Conservation (phyloP, 2,888 invertebrate species). For the Drosophila glabriapex region DNA sequence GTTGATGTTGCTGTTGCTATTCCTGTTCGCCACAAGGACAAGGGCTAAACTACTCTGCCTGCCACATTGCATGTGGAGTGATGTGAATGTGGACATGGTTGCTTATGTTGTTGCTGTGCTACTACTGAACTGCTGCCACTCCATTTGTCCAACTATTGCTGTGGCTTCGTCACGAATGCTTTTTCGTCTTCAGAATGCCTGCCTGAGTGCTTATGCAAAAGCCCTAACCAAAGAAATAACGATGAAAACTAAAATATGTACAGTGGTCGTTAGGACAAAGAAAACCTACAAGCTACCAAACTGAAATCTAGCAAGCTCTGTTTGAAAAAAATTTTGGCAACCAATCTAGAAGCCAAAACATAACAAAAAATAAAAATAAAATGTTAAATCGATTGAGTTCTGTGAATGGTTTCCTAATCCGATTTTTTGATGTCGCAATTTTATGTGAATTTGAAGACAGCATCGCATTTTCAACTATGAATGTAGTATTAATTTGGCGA, state of each 20-base stretch:
- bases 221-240: conserved; percentile 15
- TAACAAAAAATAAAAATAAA: not conserved
- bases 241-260: conserved; percentile 6
- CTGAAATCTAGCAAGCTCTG: no score
- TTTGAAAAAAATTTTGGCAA: not conserved
- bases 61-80: conserved; percentile 2
- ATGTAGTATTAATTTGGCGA: no score
- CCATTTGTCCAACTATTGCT: conserved; percentile 57
- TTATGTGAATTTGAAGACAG: not conserved
- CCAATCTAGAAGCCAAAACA: not conserved
- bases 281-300: not conserved
- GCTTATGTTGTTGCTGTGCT: conserved; percentile 4
- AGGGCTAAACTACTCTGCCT: conserved; percentile 7
- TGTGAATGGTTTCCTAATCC: no score
- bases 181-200: conserved; percentile 16
- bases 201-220: conserved; percentile 42
- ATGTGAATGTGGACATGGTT: not conserved
- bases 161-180: conserved; percentile 61
- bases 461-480: not conserved
- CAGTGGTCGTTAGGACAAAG: not conserved
- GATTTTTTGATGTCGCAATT: not conserved
- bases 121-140: conserved; percentile 30
- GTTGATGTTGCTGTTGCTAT: conserved; percentile 34
- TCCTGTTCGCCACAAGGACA: conserved; percentile 56
- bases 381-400: no score